phyloP scores from a whole-genome alignment of 2,797 vertebrate genomes.

The Poecilia wingei region DNA sequence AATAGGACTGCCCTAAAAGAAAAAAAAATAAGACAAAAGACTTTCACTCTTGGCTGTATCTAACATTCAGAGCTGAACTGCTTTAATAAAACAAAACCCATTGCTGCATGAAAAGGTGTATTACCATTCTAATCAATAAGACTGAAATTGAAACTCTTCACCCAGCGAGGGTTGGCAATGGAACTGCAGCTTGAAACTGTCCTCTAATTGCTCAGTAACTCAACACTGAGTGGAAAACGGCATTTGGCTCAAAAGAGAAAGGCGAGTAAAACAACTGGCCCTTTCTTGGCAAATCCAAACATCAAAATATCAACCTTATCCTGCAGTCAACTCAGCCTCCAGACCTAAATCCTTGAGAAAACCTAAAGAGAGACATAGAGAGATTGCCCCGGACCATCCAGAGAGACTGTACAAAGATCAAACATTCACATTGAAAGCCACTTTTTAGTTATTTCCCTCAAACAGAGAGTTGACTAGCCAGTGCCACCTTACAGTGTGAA shows the following conservation, averaged over 20 bases:
- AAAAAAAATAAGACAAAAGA: slow-evolving; percentile 19
- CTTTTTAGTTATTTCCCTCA: not conserved
- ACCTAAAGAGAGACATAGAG: not conserved
- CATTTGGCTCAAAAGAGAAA: slow-evolving; percentile 23
- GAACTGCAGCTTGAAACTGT: slow-evolving; percentile 7
- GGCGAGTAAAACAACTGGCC: not conserved
- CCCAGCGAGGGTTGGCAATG: slow-evolving; percentile 2
- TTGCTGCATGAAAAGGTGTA: not conserved
- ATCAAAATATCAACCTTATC: not conserved
- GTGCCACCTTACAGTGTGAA: not conserved
- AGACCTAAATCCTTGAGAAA: not conserved
- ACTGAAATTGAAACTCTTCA: slow-evolving; percentile 23
- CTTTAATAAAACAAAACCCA: slow-evolving; percentile 17
- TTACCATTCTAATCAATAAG: slow-evolving; percentile 25
- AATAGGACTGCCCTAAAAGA: slow-evolving; percentile 36
- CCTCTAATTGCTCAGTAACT: slow-evolving; percentile 35
- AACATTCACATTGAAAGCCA: not conserved
- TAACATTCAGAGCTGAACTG: slow-evolving; percentile 23
- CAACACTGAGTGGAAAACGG: slow-evolving; percentile 25
- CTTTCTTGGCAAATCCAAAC: not conserved
- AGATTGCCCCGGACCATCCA: not conserved
- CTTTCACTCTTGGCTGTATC: slow-evolving; percentile 22
- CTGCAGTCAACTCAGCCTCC: not conserved
- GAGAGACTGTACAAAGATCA: not conserved
- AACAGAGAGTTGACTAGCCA: not conserved